phyloP scores from a whole-genome alignment of 1,140 invertebrate species.

The Saccostrea echinata region DNA sequence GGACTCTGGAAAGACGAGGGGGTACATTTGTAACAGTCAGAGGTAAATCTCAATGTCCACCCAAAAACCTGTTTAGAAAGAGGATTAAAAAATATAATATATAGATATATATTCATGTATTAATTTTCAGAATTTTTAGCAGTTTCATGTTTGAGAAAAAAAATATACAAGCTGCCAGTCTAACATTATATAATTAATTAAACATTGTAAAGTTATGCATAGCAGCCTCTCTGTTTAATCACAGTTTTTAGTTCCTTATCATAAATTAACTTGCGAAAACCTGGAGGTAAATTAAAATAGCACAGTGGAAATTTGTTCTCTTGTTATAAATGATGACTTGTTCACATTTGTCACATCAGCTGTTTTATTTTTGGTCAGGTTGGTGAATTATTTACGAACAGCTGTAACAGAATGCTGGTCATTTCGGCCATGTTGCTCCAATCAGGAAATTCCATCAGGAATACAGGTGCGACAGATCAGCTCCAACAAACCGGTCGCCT shows the following conservation, averaged over 20 bases:
- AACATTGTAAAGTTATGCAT: too few relatives aligned
- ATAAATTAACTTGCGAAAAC: neutral
- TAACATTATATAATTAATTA: too few relatives aligned
- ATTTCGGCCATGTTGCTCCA: constrained; percentile 55
- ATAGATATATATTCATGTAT: too few relatives aligned
- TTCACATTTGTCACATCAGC: neutral
- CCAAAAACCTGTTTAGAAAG: too few relatives aligned
- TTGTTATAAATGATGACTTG: neutral
- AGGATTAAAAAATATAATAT: too few relatives aligned
- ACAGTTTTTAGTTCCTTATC: neutral
- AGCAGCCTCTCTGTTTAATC: neutral
- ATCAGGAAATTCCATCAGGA: constrained; percentile 64
- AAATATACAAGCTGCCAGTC: too few relatives aligned
- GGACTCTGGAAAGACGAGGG: constrained; percentile 55
- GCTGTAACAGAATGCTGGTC: constrained; percentile 64
- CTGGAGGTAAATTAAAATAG: neutral
- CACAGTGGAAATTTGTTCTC: neutral
- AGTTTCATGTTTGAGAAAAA: too few relatives aligned
- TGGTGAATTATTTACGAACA: constrained; percentile 63
- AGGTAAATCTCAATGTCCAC: constrained; percentile 44
- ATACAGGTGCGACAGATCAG: constrained; percentile 60
- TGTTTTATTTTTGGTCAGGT: constrained; percentile 48
- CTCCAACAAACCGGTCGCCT: constrained; percentile 60
- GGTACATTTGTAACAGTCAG: constrained; percentile 64
- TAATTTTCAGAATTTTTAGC: too few relatives aligned